Base-by-base conservation (phyloP, 1,140 invertebrate species). In the Anastrepha obliqua region DNA sequence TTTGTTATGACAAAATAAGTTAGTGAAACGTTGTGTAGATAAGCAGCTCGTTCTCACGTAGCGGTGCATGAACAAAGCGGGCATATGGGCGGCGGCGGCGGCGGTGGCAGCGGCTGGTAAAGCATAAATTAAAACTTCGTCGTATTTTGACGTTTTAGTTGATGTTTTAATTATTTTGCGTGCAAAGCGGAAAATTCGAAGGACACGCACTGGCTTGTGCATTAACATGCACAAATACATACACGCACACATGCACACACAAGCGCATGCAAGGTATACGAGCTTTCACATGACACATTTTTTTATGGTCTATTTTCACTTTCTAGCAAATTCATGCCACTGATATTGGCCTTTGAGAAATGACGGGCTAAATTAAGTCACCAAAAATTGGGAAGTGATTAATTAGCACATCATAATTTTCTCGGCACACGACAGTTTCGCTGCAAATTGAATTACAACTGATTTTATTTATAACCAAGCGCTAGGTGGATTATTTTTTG, bases 81-180 rank as follows among this genome's bases (percentile, higher is more conserved):
- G 29, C 5, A 39, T 29, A 20, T 5, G 64, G 1, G 44, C 13
- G 44, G 13, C 4, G 29, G 13, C 4, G 29, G 20, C 17, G 17
- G 39, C 6, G 70, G 7, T 39, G 39, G 70, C 5, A 2, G 47
- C 11, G 39, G 55, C 55, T 86, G 85, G 20, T n/a, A 55, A 17
- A 64, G 58, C 62, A 65, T 62, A 65, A 51, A 86, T 65, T 86
- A 65, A 86, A 86, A 65, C 44, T 86, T 62, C 58, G 39, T 86
- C 62, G 42, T 62, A 59, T 86, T 86, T 86, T 86, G 58, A 65
- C 85, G 58, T 62, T 86, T 86, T 65, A 65, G 58, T 65, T 86
- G 62, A 86, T 86, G 85, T 60, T 86, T 86, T 86, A 86, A 86
- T 86, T 86, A 86, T 86, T 86, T 86, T 86, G 85, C 85, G 85